Evolutionary conservation across 1,140 invertebrate species (phyloP), one percentile per base, ranked within the genome.

Genomic region (Drosophila biarmipes): DNA sequence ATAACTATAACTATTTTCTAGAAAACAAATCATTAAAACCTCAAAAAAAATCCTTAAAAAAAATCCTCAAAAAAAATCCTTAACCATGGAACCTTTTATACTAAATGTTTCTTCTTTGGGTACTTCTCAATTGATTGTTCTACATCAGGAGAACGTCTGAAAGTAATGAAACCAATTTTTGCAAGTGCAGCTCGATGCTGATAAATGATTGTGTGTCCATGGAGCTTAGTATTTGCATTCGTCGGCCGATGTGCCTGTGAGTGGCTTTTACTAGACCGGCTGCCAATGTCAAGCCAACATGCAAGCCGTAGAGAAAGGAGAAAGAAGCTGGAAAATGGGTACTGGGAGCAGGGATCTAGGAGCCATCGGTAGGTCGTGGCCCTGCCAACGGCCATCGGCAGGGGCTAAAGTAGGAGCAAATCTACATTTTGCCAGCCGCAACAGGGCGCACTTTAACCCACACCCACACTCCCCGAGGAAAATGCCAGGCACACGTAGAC

Each of bases 341-440:
- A 12, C 27, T 5, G 10, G 29, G 15, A 49, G 14, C 15, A 19
- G 11, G 46, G 15, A 34, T 31, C 29, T 34, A 17, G 27, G 48
- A 34, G 19, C 21, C n/a, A 29, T 10, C 15, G 40, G 40, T 21
- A 29, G 51, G 43, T 66, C 56, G 31, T 40, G 57, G 57, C 68
- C 46, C 55, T 63, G 74, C 40, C 68, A 73, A 34, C 62, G 48
- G 62, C 38, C 64, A 46, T 24, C 38, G 31, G 31, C 27, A 29
- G 46, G 10, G 43, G 48, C 2, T 45, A 46, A 66, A 74, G 59
- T 58, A 43, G 43, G 71, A 56, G 43, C 40, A 82, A 86, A 86
- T 86, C 82, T 89, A 86, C 82, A 86, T 86, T 82, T 86, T 86
- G 15, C 46, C 61, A 86, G 58, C 84, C 84, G 66, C 81, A 85